phyloP scores from a whole-genome alignment of 2,113 vertebrate species.

The Upupa epops region DNA sequence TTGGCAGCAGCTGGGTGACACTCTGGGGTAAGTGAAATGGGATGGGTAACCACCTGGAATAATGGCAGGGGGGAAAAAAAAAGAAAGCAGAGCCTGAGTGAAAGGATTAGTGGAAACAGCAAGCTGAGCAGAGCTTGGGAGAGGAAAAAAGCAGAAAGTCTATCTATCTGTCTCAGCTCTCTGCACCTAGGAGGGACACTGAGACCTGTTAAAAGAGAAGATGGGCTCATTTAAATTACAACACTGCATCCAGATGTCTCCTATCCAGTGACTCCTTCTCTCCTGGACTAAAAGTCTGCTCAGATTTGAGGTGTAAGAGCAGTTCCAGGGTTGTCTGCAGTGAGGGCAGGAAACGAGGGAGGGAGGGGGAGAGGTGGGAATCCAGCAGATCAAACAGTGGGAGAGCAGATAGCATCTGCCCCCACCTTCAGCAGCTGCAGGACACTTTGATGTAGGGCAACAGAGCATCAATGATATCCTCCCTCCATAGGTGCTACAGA shows the following conservation, averaged over 20 bases:
- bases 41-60: constrained; percentile 46
- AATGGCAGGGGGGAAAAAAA: constrained; percentile 2
- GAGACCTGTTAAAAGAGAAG: not conserved
- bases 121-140: not conserved
- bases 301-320: not conserved
- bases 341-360: not conserved
- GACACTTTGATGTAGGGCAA: not conserved
- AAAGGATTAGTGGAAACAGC: constrained; percentile 6
- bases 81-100: not conserved
- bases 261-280: not conserved
- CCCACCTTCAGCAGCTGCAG: not conserved
- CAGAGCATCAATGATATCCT: not conserved
- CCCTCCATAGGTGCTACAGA: not conserved
- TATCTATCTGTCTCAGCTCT: not conserved
- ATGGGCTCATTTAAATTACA: not conserved
- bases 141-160: not conserved
- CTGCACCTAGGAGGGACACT: not conserved
- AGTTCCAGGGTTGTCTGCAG: not conserved
- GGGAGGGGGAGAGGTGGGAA: not conserved
- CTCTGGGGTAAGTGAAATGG: not conserved
- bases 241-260: not conserved
- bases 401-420: not conserved
- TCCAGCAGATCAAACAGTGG: not conserved
- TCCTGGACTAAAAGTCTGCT: not conserved
- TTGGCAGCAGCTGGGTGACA: constrained; percentile 12